Conservation (phyloP, 2,113 vertebrate genomes). For the Paraplagusia blochii region DNA sequence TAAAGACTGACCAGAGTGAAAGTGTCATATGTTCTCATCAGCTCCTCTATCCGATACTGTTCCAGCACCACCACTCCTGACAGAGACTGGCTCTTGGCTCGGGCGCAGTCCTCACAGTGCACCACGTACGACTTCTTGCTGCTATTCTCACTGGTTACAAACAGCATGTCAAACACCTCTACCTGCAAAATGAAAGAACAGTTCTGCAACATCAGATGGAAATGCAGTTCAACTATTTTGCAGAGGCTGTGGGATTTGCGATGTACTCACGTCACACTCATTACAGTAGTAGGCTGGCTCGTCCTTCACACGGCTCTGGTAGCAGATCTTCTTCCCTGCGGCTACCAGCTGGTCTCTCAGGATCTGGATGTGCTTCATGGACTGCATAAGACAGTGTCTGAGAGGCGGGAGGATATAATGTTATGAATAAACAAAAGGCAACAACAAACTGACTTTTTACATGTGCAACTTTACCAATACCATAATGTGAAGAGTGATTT, state of each 20-base stretch:
- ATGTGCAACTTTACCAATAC: too few species aligned
- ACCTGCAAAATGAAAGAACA: slow-evolving; percentile 72
- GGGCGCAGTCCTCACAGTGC: slow-evolving; percentile 90
- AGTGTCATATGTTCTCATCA: slow-evolving; percentile 85
- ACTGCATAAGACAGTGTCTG: slow-evolving; percentile 90
- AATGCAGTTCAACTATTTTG: not conserved
- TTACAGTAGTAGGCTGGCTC: slow-evolving; percentile 95
- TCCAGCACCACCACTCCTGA: slow-evolving; percentile 86
- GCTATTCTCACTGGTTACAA: slow-evolving; percentile 88
- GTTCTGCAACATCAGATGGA: not conserved
- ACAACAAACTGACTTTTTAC: too few species aligned
- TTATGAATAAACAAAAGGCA: not conserved
- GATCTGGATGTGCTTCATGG: slow-evolving; percentile 89
- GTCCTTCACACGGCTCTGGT: slow-evolving; percentile 88
- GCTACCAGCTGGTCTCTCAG: slow-evolving; percentile 82
- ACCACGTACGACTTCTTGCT: slow-evolving; percentile 88
- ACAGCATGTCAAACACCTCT: slow-evolving; percentile 89
- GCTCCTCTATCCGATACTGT: slow-evolving; percentile 87
- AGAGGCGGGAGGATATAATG: not conserved
- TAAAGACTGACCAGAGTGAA: slow-evolving; percentile 81
- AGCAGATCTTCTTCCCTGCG: slow-evolving; percentile 87
- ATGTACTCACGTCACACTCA: slow-evolving; percentile 84
- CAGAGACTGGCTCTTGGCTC: slow-evolving; percentile 72
- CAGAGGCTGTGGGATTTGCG: not conserved
- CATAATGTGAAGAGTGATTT: too few species aligned